Conservation (phyloP, 2,797 vertebrate species). For the Eremophila alpestris region DNA sequence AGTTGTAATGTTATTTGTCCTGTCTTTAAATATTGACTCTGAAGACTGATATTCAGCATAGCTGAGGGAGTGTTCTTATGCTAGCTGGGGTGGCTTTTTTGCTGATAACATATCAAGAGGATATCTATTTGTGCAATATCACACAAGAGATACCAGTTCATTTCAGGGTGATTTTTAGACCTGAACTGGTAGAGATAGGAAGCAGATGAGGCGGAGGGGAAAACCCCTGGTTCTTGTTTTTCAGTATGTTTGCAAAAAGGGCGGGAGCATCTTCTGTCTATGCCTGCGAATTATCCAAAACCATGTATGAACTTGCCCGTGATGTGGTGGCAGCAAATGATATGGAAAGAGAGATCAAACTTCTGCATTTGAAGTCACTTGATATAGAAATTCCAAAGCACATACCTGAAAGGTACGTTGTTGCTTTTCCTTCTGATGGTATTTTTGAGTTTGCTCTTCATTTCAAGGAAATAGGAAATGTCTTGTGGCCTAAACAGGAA, state of each 20-base stretch:
- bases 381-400: constrained; percentile 92
- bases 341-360: constrained; percentile 86
- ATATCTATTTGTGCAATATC: not conserved
- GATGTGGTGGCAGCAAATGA: constrained; percentile 90
- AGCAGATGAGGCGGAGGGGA: not conserved
- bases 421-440: not conserved
- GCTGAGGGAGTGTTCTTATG: not conserved
- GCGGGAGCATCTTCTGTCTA: constrained; percentile 89
- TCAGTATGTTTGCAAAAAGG: constrained; percentile 94
- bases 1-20: not conserved
- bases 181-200: not conserved
- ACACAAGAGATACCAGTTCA: not conserved
- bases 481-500: not conserved
- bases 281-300: constrained; percentile 95
- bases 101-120: not conserved
- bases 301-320: constrained; percentile 93
- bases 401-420: constrained; percentile 87
- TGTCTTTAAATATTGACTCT: not conserved
- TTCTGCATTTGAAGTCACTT: constrained; percentile 93
- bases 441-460: not conserved
- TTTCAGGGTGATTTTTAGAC: not conserved
- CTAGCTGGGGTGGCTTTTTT: not conserved
- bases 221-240: constrained; percentile 12
- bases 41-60: not conserved
- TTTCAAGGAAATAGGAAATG: not conserved